A percentile compares a stretch with the other conserved stretches of the same genome.
Evolutionary conservation across 2,113 vertebrate genomes (phyloP).

Genomic region (Sceloporus undulatus): DNA sequence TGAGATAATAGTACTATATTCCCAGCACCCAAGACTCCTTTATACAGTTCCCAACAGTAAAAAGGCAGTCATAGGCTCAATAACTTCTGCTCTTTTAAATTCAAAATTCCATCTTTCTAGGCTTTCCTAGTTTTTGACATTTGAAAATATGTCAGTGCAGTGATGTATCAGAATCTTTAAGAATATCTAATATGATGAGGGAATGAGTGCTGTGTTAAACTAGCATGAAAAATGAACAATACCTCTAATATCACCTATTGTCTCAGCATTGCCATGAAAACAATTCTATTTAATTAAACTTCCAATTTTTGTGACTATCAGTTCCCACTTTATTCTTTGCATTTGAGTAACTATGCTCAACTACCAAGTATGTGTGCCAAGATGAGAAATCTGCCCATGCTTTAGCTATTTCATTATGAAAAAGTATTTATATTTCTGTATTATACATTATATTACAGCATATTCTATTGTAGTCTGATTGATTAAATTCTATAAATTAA

Average conservation of each 20-base stretch:
- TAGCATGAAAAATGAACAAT: slow-evolving; percentile 16
- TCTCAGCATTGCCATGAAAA: not conserved
- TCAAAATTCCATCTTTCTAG: not conserved
- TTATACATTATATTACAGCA: no score
- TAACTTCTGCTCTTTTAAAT: not conserved
- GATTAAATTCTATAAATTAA: no score
- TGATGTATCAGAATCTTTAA: not conserved
- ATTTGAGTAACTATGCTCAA: not conserved
- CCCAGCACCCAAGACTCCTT: not conserved
- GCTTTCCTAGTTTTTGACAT: not conserved
- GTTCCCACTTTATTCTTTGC: not conserved
- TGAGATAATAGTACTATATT: not conserved
- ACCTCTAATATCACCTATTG: slow-evolving; percentile 50
- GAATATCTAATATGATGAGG: not conserved
- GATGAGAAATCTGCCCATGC: no score
- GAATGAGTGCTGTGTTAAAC: slow-evolving; percentile 4
- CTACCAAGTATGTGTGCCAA: not conserved
- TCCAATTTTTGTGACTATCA: not conserved
- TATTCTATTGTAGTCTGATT: no score
- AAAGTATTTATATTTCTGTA: not conserved
- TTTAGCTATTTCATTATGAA: not conserved
- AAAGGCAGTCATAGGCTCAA: not conserved
- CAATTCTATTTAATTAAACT: no score
- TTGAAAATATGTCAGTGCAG: slow-evolving; percentile 15
- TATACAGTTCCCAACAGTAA: not conserved